Evolutionary conservation across 2,797 vertebrate species (phyloP).

Genomic region (Knipowitschia caucasica): DNA sequence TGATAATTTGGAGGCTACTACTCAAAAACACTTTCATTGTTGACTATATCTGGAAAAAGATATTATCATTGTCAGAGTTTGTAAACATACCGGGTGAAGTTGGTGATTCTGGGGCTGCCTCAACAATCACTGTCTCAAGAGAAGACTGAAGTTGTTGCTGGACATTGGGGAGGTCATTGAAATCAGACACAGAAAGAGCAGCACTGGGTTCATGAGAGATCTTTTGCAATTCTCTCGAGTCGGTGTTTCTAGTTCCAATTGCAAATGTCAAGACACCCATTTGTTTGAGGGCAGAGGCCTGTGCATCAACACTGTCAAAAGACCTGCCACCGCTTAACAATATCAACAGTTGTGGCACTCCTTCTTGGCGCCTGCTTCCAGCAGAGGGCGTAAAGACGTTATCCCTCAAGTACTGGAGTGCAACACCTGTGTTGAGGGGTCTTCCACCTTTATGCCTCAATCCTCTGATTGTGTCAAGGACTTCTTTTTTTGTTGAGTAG

Average conservation of each 20-base stretch:
- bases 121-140: constrained; percentile 1
- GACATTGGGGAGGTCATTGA: constrained; percentile 4
- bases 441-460: too few species aligned
- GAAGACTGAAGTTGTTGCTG: constrained; percentile 2
- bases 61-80: too few species aligned
- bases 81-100: background rate
- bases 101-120: background rate
- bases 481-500: constrained; percentile 26
- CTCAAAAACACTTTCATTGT: too few species aligned
- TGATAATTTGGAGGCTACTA: too few species aligned
- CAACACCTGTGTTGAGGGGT: constrained; percentile 52
- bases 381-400: constrained; percentile 77
- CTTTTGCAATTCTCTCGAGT: constrained; percentile 10
- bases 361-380: constrained; percentile 74
- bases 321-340: constrained; percentile 77
- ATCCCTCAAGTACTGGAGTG: constrained; percentile 47
- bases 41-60: too few species aligned
- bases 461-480: constrained; percentile 35
- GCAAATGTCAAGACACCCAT: constrained; percentile 69
- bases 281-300: constrained; percentile 72
- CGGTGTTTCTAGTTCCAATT: constrained; percentile 52
- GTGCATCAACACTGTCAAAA: constrained; percentile 69
- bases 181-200: background rate
- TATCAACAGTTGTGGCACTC: constrained; percentile 77
- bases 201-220: background rate